Evolutionary conservation across 1,140 invertebrate species (phyloP).

Genomic region (Portunus trituberculatus): DNA sequence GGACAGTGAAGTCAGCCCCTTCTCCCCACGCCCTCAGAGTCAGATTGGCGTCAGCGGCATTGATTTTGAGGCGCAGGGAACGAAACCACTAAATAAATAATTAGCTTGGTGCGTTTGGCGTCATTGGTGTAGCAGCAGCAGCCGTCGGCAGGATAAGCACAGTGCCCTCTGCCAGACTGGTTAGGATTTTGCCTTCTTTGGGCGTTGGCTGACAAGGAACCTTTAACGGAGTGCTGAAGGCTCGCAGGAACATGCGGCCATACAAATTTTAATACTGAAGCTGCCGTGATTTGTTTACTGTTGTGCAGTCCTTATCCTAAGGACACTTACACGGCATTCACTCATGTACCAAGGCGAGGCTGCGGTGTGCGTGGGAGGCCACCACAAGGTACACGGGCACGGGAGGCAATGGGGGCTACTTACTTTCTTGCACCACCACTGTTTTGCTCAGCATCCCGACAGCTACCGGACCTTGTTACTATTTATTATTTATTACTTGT

Average conservation of each 20-base stretch:
- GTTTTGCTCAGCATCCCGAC: not conserved
- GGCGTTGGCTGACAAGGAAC: not conserved
- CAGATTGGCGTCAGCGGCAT: slow-evolving; percentile 47
- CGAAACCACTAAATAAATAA: slow-evolving; percentile 49
- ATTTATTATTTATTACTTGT: not conserved
- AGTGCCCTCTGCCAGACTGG: not conserved
- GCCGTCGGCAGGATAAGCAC: not conserved
- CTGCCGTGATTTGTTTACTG: not conserved
- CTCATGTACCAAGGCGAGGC: not conserved
- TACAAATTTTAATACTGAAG: not conserved
- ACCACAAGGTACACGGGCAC: not conserved
- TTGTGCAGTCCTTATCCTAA: too few species aligned
- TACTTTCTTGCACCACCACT: too few species aligned
- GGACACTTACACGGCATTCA: not conserved
- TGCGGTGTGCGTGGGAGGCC: not conserved
- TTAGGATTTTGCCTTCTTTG: not conserved
- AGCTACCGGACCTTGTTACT: not conserved
- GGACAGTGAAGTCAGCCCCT: not conserved
- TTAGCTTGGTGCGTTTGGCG: not conserved
- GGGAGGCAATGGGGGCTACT: not conserved
- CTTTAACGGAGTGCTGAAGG: not conserved
- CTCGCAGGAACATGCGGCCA: not conserved
- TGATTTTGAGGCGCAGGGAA: slow-evolving; percentile 46
- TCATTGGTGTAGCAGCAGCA: slow-evolving; percentile 16
- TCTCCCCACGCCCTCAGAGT: not conserved